These are phyloP conservation scores for Manis javanica DNA, from an alignment of 2,797 vertebrate species.

Conservation along the genomic window DNA sequence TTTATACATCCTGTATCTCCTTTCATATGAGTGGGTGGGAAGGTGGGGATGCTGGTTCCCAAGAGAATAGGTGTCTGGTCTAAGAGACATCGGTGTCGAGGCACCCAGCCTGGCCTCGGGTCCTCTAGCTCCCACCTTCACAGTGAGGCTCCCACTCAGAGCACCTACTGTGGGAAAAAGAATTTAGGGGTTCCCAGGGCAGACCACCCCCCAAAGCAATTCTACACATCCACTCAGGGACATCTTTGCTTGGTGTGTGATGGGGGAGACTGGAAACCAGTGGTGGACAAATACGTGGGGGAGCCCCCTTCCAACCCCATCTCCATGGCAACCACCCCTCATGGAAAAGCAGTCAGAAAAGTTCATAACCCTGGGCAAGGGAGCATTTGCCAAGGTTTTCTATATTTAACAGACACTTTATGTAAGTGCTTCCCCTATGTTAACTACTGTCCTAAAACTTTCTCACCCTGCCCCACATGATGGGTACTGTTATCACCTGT, in stretches of 20 bases:
- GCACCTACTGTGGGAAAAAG: not conserved
- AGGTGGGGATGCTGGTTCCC: not conserved
- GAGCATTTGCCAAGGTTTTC: not conserved
- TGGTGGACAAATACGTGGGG: conserved; percentile 68
- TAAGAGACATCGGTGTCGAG: not conserved
- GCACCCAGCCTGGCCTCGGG: not conserved
- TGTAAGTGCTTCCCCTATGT: not conserved
- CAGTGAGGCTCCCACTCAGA: not conserved
- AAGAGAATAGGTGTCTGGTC: not conserved
- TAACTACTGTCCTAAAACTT: not conserved
- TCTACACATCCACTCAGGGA: conserved; percentile 32
- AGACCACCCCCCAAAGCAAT: not conserved
- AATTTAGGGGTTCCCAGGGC: not conserved
- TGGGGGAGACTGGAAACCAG: conserved; percentile 79
- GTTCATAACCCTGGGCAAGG: conserved; percentile 58
- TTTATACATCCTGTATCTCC: not conserved
- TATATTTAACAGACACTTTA: not conserved
- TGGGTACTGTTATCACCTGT: not conserved
- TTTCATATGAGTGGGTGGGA: not conserved
- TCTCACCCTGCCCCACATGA: not conserved
- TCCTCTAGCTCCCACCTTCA: not conserved
- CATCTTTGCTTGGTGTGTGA: not conserved
- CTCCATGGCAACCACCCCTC: conserved; percentile 82
- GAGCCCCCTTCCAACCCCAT: conserved; percentile 71
- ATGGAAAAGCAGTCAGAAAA: conserved; percentile 81